Percentiles rank a stretch among this genome's conserved stretches.
These are phyloP conservation scores for Pteronotus mesoamericanus DNA, from an alignment of 2,797 vertebrate species.

Conservation along the genomic window DNA sequence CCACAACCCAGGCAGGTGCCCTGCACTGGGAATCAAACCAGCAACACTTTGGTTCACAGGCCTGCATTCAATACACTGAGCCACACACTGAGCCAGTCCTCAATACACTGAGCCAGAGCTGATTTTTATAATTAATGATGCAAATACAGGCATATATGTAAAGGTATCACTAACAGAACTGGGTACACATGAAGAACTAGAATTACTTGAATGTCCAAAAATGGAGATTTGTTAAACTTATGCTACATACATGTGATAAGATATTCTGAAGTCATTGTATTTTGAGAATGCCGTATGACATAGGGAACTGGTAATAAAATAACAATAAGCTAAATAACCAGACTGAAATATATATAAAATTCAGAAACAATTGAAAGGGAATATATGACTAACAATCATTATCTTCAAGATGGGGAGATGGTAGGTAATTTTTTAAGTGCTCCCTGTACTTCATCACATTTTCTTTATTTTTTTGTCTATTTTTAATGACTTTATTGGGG, in stretches of 20 bases:
- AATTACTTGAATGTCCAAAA: background rate
- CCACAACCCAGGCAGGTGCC: too few relatives aligned
- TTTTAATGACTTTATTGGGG: background rate
- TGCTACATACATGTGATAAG: background rate
- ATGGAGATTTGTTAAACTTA: background rate
- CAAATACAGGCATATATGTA: background rate
- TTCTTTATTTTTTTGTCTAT: background rate
- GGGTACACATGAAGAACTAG: background rate
- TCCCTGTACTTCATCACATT: background rate
- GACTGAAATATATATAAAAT: background rate
- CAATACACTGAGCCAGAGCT: too few relatives aligned
- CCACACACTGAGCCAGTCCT: too few relatives aligned
- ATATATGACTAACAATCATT: background rate
- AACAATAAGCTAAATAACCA: background rate
- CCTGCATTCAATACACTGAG: too few relatives aligned
- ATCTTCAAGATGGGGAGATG: background rate
- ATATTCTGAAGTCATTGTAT: constrained; percentile 11
- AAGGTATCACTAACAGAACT: background rate
- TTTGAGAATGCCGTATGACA: background rate
- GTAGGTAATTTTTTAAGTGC: background rate
- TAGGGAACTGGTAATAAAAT: background rate
- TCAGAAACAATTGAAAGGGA: background rate
- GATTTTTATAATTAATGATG: background rate
- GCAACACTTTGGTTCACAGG: too few relatives aligned
- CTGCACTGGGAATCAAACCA: too few relatives aligned